These are phyloP conservation scores for Acanthurus tractus DNA, from an alignment of 2,797 vertebrate genomes.

Conservation along the genomic window DNA sequence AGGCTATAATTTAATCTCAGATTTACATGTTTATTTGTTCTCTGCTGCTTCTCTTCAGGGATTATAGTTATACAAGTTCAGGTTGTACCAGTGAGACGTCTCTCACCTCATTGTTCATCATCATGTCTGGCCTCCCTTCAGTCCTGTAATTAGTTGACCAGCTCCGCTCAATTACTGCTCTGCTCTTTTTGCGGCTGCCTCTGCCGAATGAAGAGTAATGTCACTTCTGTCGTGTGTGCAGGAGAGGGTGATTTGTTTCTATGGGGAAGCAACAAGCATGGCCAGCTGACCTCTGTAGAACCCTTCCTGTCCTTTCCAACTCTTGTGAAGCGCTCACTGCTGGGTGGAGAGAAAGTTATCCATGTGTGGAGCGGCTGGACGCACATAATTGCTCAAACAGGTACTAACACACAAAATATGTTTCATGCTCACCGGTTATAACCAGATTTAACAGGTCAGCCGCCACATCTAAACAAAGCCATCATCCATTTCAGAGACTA, in stretches of 20 bases:
- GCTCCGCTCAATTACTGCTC: conserved; percentile 36
- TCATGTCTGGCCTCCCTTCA: conserved; percentile 22
- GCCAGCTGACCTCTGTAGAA: conserved; percentile 86
- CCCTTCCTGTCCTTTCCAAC: conserved; percentile 85
- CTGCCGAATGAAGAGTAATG: conserved; percentile 39
- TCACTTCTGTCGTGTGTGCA: conserved; percentile 52
- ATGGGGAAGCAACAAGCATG: conserved; percentile 94
- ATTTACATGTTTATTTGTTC: conserved; percentile 4
- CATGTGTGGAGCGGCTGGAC: conserved; percentile 94
- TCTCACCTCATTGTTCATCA: conserved; percentile 21
- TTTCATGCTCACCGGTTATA: not conserved
- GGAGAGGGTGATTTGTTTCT: conserved; percentile 89
- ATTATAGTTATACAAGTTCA: conserved; percentile 8
- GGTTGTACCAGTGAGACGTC: not conserved
- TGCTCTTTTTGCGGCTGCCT: conserved; percentile 33
- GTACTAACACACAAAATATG: conserved; percentile 43
- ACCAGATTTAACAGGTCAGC: not conserved
- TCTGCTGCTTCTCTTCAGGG: not conserved
- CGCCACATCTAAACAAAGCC: conserved; percentile 12
- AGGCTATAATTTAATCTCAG: conserved; percentile 6
- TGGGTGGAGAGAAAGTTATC: conserved; percentile 86
- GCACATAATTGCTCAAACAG: conserved; percentile 90
- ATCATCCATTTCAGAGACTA: conserved; percentile 84
- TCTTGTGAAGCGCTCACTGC: conserved; percentile 79
- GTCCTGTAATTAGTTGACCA: conserved; percentile 45